Percentiles rank a stretch among this genome's conserved stretches.
Conservation (phyloP, 2,113 vertebrate species). For the Tragulus kanchil region DNA sequence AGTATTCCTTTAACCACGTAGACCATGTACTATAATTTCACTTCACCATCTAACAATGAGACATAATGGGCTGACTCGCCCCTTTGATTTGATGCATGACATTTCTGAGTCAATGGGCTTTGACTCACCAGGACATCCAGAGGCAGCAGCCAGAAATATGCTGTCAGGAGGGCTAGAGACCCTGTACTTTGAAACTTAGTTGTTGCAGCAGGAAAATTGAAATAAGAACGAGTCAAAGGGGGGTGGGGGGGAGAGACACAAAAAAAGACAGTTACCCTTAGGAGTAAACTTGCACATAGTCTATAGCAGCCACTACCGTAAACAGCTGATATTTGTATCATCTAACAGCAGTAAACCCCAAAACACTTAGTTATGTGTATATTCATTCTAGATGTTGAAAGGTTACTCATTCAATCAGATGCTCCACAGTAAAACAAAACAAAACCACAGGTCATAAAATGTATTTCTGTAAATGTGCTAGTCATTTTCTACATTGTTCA, state of each 20-base stretch:
- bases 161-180: not conserved
- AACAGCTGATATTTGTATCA: conserved; percentile 48
- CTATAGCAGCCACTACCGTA: conserved; percentile 45
- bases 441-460: conserved; percentile 10
- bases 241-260: not conserved
- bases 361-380: conserved; percentile 32
- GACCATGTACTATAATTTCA: not conserved
- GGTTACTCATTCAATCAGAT: conserved; percentile 39
- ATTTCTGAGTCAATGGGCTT: no score
- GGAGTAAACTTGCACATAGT: conserved; percentile 51
- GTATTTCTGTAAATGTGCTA: conserved; percentile 28
- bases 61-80: not conserved
- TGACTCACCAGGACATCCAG: not conserved
- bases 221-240: conserved; percentile 21
- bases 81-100: conserved; percentile 32
- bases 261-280: not conserved
- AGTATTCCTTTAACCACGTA: not conserved
- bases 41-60: not conserved
- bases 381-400: conserved; percentile 19
- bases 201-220: conserved; percentile 16
- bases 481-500: conserved; percentile 28
- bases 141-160: not conserved
- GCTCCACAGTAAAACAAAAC: not conserved
- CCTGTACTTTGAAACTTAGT: conserved; percentile 22
- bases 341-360: conserved; percentile 61